Evolutionary conservation across 2,113 vertebrate genomes (phyloP), one percentile per base, ranked within the genome.

Genomic region (Nettapus auritus): DNA sequence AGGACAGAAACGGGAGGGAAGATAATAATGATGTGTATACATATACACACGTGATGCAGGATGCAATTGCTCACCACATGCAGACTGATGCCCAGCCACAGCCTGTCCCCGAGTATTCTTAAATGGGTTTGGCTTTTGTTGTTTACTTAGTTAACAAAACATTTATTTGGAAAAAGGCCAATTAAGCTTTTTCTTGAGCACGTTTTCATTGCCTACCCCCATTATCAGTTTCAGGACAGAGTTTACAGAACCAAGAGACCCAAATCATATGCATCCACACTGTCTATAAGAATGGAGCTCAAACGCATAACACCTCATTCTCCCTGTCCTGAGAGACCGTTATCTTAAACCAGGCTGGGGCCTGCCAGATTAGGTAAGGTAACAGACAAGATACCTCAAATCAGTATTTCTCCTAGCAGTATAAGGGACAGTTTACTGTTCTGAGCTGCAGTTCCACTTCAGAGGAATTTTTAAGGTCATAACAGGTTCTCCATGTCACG

Each of bases 71-170:
- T 52, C 12, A 52, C 50, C 23, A 52, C 23, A 7, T 25, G 22
- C 50, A 52, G 50, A 25, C 50, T 26, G 22, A 52, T 52, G 50
- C 50, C 50, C 50, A 52, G 50, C 50, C 50, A 48, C 46, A 48
- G 46, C 46, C 46, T 21, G 46, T 48, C 20, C 20, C 46, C 22
- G 46, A 13, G 17, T 70, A 26, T 6, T 62, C 29, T 82, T 67
- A 71, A 85, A 90, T 26, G 33, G 13, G 70, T 85, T 93, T 62
- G 48, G 34, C 57, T 93, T 75, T 91, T 91, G 53, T 52, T 91
- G 59, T 79, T 94, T 86, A 86, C 94, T 89, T 89, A 85, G 79
- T 86, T 86, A 40, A 77, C 68, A 91, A 94, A 82, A 46, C n/a
- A 70, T 83, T 91, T 82, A 73, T 90, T 91, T 82, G 69, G 62